Percentiles rank a stretch among this genome's conserved stretches.
These are phyloP conservation scores for Peromyscus aztecus DNA, from an alignment of 2,797 vertebrate genomes.

Conservation along the genomic window DNA sequence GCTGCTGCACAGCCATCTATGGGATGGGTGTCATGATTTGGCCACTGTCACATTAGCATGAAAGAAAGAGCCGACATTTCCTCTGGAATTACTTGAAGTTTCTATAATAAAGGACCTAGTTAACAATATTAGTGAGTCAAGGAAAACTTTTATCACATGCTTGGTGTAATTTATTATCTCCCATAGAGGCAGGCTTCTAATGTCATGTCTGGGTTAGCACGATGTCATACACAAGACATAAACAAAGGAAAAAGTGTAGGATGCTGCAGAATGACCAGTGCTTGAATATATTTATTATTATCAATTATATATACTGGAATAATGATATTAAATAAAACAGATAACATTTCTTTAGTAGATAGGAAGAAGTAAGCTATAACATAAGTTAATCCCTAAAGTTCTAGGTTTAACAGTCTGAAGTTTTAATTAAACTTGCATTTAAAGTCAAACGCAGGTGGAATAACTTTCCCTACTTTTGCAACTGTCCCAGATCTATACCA, in stretches of 20 bases:
- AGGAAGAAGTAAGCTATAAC: not conserved
- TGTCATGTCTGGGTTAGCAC: not conserved
- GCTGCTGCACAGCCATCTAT: not conserved
- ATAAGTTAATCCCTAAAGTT: not conserved
- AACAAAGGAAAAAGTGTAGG: not conserved
- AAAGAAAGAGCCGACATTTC: not conserved
- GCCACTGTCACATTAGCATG: not conserved
- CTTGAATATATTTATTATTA: not conserved
- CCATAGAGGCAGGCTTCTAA: not conserved
- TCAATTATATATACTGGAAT: not conserved
- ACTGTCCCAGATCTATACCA: fast-evolving
- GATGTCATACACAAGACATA: not conserved
- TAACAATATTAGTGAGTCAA: not conserved
- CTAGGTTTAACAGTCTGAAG: not conserved
- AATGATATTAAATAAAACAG: not conserved
- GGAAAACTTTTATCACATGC: not conserved
- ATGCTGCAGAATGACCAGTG: not conserved
- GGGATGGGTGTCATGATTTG: not conserved
- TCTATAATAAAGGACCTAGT: not conserved
- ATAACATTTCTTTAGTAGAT: not conserved
- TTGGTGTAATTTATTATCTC: not conserved
- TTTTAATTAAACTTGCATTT: not conserved
- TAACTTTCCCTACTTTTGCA: not conserved
- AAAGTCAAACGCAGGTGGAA: not conserved
- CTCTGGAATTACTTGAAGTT: constrained; percentile 1